Percentiles rank a stretch among this genome's conserved stretches.
phyloP scores from a whole-genome alignment of 1,140 invertebrate genomes.

The Sitobion miscanthi region DNA sequence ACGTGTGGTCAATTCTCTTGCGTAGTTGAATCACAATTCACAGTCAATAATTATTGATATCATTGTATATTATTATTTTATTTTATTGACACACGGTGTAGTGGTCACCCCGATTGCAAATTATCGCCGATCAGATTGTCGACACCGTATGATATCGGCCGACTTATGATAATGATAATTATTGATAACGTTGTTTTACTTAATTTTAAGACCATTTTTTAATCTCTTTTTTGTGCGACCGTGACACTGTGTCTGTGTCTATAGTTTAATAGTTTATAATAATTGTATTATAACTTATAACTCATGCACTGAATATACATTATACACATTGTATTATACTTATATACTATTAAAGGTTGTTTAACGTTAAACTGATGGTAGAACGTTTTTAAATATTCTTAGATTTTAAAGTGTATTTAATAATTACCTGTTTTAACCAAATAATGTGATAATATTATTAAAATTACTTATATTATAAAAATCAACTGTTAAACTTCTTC shows the following conservation, averaged over 20 bases:
- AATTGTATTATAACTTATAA: no score
- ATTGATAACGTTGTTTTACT: neutral
- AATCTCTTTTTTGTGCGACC: neutral
- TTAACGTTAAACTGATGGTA: neutral
- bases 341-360: neutral
- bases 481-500: neutral
- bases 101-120: neutral
- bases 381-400: neutral
- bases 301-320: neutral
- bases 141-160: neutral
- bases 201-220: neutral
- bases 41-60: no score
- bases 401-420: neutral
- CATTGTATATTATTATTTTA: no score
- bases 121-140: neutral
- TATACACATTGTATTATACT: neutral
- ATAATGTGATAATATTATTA: constrained; percentile 13
- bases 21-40: no score
- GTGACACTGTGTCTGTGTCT: neutral
- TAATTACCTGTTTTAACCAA: neutral
- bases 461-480: neutral
- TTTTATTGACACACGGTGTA: neutral
- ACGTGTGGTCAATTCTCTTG: no score
- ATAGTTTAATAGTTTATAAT: neutral
- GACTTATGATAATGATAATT: neutral